Evolutionary conservation across 30 jellyfish, hydroid and myxozoan genomes (phyloP), one percentile per base, ranked within the genome.

Genomic region (Cassiopea andromeda): DNA sequence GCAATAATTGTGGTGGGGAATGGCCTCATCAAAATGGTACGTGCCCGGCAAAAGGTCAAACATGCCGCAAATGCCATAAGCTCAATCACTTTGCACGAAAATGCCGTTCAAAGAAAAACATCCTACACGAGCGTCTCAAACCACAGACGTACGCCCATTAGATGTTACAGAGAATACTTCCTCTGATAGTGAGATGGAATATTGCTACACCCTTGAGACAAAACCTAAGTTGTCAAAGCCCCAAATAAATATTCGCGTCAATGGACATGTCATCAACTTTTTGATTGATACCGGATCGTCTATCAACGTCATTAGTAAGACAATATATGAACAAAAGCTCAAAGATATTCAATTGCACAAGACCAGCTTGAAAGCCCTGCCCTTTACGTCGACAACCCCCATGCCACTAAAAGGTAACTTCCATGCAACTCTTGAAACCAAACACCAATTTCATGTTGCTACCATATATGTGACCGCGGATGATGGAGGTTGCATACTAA

Each of bases 401-500:
- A 87, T 73, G 27, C 18, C 49, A 45, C 57, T 85, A 81, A 85
- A 73, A 75, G 93, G 87, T 47, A 85, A 73, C 45, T 74, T 85
- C 60, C 73, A 73, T 15, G 15, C 93, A 2, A 46, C 77, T 27
- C n/a, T 85, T 7, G 93, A 85, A 73, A 13, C 93, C 9, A 72
- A 49, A 48, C 54, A 58, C 17, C 54, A 75, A 44, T 59, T 45
- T 57, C 44, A 87, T 18, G 80, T 85, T 45, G 93, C 87, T 15
- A 85, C 66, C 57, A 49, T 85, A 59, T 73, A 73, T 85, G 87
- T 85, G 67, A 85, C 81, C 44, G 87, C 18, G 45, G 81, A 87
- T 13, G 89, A 87, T 76, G 94, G 89, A 54, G 94, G 94, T 15
- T 87, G 89, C 64, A 19, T 87, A 60, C 94, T 87, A 19, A 76